Evolutionary conservation across 2,888 invertebrate species (phyloP).

Genomic region (Taenaris catops): DNA sequence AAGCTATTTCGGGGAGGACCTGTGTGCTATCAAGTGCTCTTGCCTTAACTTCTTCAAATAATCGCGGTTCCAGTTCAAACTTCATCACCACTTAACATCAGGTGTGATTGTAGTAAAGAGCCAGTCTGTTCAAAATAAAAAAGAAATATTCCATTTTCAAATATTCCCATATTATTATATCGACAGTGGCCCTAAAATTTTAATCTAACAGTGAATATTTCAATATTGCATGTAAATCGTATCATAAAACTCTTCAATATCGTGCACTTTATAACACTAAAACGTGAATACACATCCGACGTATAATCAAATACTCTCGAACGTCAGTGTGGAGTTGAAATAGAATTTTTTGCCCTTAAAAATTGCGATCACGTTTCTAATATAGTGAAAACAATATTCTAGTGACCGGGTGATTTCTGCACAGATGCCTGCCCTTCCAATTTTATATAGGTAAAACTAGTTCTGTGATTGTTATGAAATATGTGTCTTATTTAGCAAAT

Average conservation of each 20-base stretch:
- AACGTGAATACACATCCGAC: constrained; percentile 60
- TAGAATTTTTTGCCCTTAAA: constrained; percentile 76
- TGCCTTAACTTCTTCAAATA: too few species aligned
- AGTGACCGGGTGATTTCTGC: constrained; percentile 79
- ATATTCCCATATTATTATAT: constrained; percentile 4
- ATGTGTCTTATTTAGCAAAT: constrained; percentile 33
- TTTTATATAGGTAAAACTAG: constrained; percentile 61
- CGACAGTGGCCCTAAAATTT: constrained; percentile 34
- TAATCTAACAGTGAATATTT: constrained; percentile 56
- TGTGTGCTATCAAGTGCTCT: too few species aligned
- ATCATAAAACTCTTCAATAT: constrained; percentile 63
- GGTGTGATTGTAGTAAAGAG: too few species aligned
- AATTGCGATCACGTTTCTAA: constrained; percentile 81
- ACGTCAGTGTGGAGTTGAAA: constrained; percentile 63
- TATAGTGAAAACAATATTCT: constrained; percentile 82
- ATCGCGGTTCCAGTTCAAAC: too few species aligned
- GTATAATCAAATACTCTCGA: constrained; percentile 70
- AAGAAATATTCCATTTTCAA: constrained; percentile 9
- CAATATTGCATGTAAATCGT: constrained; percentile 64
- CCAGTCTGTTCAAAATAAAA: too few species aligned
- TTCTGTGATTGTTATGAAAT: constrained; percentile 63
- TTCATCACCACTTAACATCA: too few species aligned
- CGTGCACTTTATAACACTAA: constrained; percentile 53
- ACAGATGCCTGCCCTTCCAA: constrained; percentile 72
- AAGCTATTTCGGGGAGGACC: too few species aligned